These are phyloP conservation scores for Hedya salicella DNA, from an alignment of 2,888 invertebrate species.

Conservation along the genomic window DNA sequence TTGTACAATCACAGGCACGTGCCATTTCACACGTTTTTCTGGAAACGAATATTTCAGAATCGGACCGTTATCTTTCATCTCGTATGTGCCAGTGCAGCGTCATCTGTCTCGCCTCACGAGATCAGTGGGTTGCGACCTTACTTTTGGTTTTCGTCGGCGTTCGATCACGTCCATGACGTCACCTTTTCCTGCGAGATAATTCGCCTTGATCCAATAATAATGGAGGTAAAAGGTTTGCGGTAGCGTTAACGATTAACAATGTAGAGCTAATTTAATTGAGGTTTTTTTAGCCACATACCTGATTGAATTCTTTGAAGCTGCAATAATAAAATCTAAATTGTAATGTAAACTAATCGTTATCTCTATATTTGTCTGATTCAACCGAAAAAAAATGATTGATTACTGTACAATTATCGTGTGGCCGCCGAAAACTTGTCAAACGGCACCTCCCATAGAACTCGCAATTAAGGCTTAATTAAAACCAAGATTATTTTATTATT, in stretches of 20 bases:
- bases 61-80: constrained; percentile 55
- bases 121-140: constrained; percentile 67
- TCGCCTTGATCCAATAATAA: constrained; percentile 69
- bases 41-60: constrained; percentile 56
- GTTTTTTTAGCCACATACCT: constrained; percentile 30
- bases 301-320: constrained; percentile 15
- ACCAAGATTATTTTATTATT: constrained; percentile 33
- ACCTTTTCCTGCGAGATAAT: constrained; percentile 65
- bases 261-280: constrained; percentile 32
- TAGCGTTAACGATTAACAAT: constrained; percentile 46
- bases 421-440: constrained; percentile 17
- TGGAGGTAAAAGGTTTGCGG: constrained; percentile 54
- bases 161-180: constrained; percentile 67
- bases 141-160: constrained; percentile 63
- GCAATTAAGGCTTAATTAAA: constrained; percentile 37
- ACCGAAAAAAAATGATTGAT: neutral
- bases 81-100: constrained; percentile 46
- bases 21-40: constrained; percentile 59
- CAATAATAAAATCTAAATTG: constrained; percentile 8
- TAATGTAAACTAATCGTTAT: neutral
- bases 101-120: constrained; percentile 42
- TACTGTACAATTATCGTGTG: constrained; percentile 1
- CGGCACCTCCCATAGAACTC: constrained; percentile 17
- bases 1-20: constrained; percentile 22
- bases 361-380: neutral